Conservation (phyloP, 2,113 vertebrate genomes). For the Equus quagga region DNA sequence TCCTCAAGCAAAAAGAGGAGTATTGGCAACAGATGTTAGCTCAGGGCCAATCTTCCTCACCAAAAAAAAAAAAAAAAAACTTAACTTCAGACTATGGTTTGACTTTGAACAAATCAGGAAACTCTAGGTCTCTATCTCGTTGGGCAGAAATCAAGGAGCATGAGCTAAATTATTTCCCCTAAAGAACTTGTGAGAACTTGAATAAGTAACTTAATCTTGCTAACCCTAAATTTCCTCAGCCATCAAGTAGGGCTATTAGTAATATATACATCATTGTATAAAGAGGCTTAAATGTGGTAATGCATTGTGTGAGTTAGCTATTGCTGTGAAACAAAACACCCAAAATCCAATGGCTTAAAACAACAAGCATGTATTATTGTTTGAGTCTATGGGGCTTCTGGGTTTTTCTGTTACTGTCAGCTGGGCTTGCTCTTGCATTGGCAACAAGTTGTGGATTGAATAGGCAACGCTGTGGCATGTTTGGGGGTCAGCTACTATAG, state of each 20-base stretch:
- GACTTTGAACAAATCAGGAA: background rate
- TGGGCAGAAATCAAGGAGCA: background rate
- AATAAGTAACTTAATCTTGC: conserved; percentile 4
- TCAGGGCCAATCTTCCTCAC: too few species aligned
- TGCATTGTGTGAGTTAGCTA: background rate
- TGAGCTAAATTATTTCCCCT: background rate
- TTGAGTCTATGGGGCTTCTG: background rate
- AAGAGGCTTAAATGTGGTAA: background rate
- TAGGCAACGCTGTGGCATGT: background rate
- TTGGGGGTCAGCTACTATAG: background rate
- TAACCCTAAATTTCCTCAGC: conserved; percentile 1
- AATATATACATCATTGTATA: background rate
- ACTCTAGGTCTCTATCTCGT: background rate
- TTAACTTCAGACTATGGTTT: background rate
- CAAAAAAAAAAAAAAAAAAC: background rate
- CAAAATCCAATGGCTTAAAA: background rate
- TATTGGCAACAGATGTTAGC: too few species aligned
- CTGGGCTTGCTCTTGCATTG: background rate
- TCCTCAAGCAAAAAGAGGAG: too few species aligned
- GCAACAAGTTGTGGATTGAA: background rate
- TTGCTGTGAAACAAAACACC: background rate
- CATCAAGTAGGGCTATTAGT: background rate
- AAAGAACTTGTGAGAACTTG: background rate
- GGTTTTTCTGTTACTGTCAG: background rate
- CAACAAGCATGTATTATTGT: background rate